phyloP scores from a whole-genome alignment of 2,888 invertebrate genomes.

The Nomada ferruginata region DNA sequence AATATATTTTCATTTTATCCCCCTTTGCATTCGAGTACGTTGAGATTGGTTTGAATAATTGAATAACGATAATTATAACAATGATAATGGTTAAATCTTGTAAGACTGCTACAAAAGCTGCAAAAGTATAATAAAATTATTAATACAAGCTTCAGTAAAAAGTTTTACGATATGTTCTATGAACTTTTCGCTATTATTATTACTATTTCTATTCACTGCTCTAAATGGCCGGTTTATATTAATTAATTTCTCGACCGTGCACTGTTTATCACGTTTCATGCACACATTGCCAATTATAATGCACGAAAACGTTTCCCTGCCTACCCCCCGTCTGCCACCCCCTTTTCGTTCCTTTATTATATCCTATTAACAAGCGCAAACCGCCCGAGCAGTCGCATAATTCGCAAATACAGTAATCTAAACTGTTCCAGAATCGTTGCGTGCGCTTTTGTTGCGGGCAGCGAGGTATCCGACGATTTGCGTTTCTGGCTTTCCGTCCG shows the following conservation, averaged over 20 bases:
- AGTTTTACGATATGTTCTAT: too few relatives aligned
- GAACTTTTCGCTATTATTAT: not conserved
- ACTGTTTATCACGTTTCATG: slow-evolving; percentile 14
- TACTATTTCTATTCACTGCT: not conserved
- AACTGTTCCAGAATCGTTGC: slow-evolving; percentile 24
- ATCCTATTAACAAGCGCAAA: slow-evolving; percentile 22
- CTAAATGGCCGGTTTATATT: not conserved
- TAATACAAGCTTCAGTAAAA: too few relatives aligned
- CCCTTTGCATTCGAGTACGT: too few relatives aligned
- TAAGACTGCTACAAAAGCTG: too few relatives aligned
- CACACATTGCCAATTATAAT: slow-evolving; percentile 23
- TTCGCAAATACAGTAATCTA: slow-evolving; percentile 21
- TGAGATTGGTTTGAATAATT: too few relatives aligned
- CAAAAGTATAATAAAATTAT: too few relatives aligned
- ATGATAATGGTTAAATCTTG: too few relatives aligned
- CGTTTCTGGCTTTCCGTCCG: not conserved
- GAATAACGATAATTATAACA: too few relatives aligned
- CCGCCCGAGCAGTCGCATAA: not conserved
- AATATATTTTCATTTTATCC: too few relatives aligned
- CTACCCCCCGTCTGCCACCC: not conserved
- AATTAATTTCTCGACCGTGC: slow-evolving; percentile 5
- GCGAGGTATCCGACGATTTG: not conserved
- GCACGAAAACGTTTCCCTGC: slow-evolving; percentile 7
- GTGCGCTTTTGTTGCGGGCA: slow-evolving; percentile 9
- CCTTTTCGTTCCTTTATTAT: not conserved